phyloP scores from a whole-genome alignment of 2,888 invertebrate species.

The Drosophila nr. medialis region DNA sequence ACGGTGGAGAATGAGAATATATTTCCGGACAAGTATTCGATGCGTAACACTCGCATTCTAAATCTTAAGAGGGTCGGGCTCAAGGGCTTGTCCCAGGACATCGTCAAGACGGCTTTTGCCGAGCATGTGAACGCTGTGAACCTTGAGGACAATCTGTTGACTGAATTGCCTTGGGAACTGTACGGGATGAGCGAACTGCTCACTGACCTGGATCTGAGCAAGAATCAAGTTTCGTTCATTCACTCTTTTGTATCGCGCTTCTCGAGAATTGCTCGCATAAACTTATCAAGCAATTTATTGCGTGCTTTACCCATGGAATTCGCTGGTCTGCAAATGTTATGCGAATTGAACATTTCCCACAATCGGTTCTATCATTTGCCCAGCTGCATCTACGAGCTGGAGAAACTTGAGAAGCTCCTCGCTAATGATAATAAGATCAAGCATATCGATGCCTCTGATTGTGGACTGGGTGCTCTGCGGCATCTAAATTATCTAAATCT shows the following conservation, averaged over 20 bases:
- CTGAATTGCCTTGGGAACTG: slow-evolving; percentile 78
- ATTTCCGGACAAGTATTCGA: slow-evolving; percentile 61
- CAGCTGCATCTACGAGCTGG: slow-evolving; percentile 90
- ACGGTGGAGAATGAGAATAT: not conserved
- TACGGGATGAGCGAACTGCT: slow-evolving; percentile 85
- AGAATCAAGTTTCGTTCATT: slow-evolving; percentile 87
- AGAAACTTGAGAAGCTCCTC: slow-evolving; percentile 90
- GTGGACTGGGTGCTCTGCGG: slow-evolving; percentile 87
- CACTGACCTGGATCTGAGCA: slow-evolving; percentile 88
- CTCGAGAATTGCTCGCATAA: slow-evolving; percentile 87
- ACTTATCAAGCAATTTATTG: slow-evolving; percentile 89
- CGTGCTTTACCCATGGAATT: slow-evolving; percentile 87
- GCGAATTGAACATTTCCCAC: slow-evolving; percentile 89
- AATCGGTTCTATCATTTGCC: slow-evolving; percentile 89
- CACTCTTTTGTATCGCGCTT: slow-evolving; percentile 88
- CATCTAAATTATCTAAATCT: slow-evolving; percentile 88
- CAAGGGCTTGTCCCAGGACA: slow-evolving; percentile 36
- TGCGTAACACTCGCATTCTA: slow-evolving; percentile 55
- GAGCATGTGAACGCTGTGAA: slow-evolving; percentile 58
- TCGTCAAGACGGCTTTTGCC: slow-evolving; percentile 48
- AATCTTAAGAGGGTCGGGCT: slow-evolving; percentile 23
- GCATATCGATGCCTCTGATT: slow-evolving; percentile 87
- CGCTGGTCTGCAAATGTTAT: slow-evolving; percentile 89
- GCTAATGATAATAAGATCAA: slow-evolving; percentile 90
- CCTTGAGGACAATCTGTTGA: slow-evolving; percentile 47